Base-by-base conservation (phyloP, 2,797 vertebrate genomes). In the Calcarius lapponicus region DNA sequence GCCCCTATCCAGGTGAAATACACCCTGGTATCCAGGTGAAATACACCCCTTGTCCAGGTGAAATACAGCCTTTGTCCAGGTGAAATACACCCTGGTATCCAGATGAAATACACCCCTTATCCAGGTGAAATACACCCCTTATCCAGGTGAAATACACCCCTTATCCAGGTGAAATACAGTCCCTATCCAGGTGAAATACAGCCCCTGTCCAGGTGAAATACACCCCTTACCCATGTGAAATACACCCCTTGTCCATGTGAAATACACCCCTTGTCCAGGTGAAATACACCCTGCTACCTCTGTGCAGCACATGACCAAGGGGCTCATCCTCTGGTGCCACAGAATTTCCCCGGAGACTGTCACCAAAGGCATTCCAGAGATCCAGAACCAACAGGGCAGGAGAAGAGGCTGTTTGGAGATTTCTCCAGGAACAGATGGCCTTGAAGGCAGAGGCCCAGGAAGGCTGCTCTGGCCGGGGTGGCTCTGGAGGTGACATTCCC, bases 391-490 rank as follows among this genome's bases (percentile, higher is more conserved):
- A 13, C 28, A 32, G 38, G 13, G 16, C 21, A 24, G 64, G 36
- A 74, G 48, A 43, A 42, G 48, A 28, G 10, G 16, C 10, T 45
- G 21, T 32, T 43, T 36, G 83, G 66, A 80, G 56, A 48, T 31
- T 70, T 56, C 57, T 75, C 53, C 6, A 10, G 80, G 74, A 92
- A 56, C 82, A 96, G 94, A 88, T 65, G 79, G 92, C 80, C 60
- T 25, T 13, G 58, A 29, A 75, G 71, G 81, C 92, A 82, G 36
- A 90, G 61, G 61, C 69, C 57, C 88, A 71, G 87, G n/a, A 62
- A 86, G 57, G 75, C 56, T 80, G 36, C n/a, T 42, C 85, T 28
- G 62, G 56, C 83, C 42, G 31, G 40, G 70, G 53, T 38, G 71
- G 61, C 76, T 88, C 87, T 72, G 86, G 70, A 86, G 72, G 19